Evolutionary conservation across 2,113 vertebrate genomes (phyloP).

Genomic region (Hemibagrus wyckioides): DNA sequence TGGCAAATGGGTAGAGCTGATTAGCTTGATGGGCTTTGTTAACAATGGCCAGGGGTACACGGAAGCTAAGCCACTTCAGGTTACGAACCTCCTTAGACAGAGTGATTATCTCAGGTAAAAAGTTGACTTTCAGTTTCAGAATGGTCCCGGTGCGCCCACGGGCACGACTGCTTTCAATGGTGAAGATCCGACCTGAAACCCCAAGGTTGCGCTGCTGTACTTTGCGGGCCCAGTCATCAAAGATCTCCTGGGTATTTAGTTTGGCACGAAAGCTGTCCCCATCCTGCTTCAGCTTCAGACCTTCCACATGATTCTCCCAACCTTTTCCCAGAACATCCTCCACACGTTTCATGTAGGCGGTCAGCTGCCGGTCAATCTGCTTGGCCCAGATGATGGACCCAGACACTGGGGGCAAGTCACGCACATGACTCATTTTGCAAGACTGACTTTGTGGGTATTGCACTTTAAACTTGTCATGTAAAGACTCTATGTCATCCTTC

Average conservation of each 20-base stretch:
- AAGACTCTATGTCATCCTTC: slow-evolving; percentile 96
- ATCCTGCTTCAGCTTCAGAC: slow-evolving; percentile 97
- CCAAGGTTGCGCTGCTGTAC: slow-evolving; percentile 98
- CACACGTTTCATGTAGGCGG: slow-evolving; percentile 98
- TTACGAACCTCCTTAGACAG: slow-evolving; percentile 97
- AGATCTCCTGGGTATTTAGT: slow-evolving; percentile 98
- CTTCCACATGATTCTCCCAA: slow-evolving; percentile 98
- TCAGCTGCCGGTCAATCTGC: slow-evolving; percentile 96
- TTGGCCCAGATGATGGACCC: slow-evolving; percentile 99
- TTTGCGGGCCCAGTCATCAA: slow-evolving; percentile 97
- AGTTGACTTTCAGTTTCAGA: slow-evolving; percentile 97
- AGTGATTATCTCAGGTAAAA: slow-evolving; percentile 97
- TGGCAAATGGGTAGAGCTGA: slow-evolving; percentile 96
- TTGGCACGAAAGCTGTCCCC: slow-evolving; percentile 98
- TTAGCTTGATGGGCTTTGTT: slow-evolving; percentile 99
- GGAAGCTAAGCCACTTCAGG: slow-evolving; percentile 98
- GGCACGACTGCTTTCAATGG: slow-evolving; percentile 91
- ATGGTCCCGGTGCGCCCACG: slow-evolving; percentile 89
- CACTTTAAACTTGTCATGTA: slow-evolving; percentile 99
- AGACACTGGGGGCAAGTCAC: slow-evolving; percentile 92
- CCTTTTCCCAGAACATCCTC: slow-evolving; percentile 97
- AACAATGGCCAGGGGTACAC: slow-evolving; percentile 93
- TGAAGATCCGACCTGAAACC: slow-evolving; percentile 95
- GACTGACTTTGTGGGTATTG: slow-evolving; percentile 98
- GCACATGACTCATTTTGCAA: slow-evolving; percentile 97